A percentile compares a stretch with the other conserved stretches of the same genome.
phyloP scores from a whole-genome alignment of 1,140 invertebrate genomes.

The Rhopalosiphum padi region DNA sequence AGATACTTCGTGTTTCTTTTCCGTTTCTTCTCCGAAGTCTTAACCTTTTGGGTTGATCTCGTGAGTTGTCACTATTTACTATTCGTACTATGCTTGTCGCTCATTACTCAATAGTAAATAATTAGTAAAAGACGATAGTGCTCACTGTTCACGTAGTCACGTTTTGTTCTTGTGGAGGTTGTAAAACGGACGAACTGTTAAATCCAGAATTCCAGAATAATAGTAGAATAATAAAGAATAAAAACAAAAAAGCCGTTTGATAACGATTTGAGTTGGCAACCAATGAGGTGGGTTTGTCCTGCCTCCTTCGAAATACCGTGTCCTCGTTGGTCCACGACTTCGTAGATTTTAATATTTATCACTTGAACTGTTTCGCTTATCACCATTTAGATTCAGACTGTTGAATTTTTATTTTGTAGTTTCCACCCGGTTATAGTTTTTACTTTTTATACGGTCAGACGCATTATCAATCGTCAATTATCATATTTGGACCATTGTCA shows the following conservation, averaged over 20 bases:
- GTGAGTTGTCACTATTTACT: background rate
- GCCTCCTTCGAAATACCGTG: slow-evolving; percentile 5
- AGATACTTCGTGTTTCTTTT: background rate
- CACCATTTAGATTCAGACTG: background rate
- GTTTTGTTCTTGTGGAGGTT: no score
- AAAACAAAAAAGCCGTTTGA: background rate
- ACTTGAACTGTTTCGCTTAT: background rate
- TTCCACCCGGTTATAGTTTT: background rate
- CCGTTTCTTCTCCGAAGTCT: background rate
- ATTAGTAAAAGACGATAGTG: no score
- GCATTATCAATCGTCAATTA: background rate
- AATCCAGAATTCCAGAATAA: no score
- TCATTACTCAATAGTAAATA: no score
- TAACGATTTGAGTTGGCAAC: background rate
- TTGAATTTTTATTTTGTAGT: background rate
- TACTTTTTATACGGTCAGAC: background rate
- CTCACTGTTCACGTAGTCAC: no score
- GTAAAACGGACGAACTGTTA: no score
- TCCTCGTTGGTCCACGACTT: background rate
- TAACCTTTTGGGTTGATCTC: background rate
- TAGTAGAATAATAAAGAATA: no score
- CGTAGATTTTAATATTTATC: background rate
- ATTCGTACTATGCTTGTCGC: no score
- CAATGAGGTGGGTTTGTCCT: background rate
- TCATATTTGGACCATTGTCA: background rate